phyloP scores from a whole-genome alignment of 2,888 invertebrate species.

The Helleia helle region DNA sequence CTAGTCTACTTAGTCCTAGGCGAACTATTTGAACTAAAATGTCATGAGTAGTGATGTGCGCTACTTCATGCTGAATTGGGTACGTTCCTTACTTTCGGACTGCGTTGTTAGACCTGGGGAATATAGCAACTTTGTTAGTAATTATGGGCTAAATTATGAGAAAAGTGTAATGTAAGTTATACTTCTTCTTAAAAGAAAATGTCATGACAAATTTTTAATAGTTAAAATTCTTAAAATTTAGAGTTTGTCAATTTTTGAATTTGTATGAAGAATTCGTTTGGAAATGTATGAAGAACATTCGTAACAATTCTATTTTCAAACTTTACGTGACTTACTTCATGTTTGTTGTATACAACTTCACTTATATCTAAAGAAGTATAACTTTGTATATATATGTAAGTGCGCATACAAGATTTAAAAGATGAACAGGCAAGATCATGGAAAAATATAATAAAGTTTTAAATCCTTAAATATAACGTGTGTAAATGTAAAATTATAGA shows the following conservation, averaged over 20 bases:
- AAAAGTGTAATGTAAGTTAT: not conserved
- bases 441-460: not conserved
- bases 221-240: no score
- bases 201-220: no score
- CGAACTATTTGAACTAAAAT: slow-evolving; percentile 8
- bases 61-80: slow-evolving; percentile 50
- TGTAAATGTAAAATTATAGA: no score
- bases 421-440: not conserved
- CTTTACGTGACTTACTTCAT: no score
- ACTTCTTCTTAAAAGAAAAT: not conserved
- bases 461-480: no score
- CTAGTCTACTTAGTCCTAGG: not conserved
- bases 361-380: not conserved
- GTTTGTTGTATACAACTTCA: no score
- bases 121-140: slow-evolving; percentile 57
- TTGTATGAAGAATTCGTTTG: no score
- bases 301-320: no score
- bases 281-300: no score
- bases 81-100: slow-evolving; percentile 66
- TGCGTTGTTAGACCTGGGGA: slow-evolving; percentile 69
- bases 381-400: not conserved
- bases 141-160: slow-evolving; percentile 13
- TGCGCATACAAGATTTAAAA: not conserved
- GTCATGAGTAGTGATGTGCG: slow-evolving; percentile 14
- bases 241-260: no score